A percentile compares a stretch with the other conserved stretches of the same genome.
Conservation (phyloP, 2,797 vertebrate species). For the Otus scops region DNA sequence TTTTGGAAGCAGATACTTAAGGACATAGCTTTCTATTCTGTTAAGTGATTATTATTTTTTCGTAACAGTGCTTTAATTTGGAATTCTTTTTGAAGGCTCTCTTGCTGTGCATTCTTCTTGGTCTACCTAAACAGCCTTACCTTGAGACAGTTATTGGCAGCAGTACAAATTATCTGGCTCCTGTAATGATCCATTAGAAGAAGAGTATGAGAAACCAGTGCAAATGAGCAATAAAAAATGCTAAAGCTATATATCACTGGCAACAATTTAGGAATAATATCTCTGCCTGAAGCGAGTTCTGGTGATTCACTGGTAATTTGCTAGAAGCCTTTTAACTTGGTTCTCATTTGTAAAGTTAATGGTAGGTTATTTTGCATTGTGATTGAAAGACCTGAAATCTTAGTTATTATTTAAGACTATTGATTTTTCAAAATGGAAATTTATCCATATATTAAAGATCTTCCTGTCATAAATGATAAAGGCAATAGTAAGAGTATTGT, state of each 20-base stretch:
- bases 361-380: constrained; percentile 40
- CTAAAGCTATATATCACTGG: constrained; percentile 32
- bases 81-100: background rate
- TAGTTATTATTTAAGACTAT: constrained; percentile 53
- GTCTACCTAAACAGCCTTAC: constrained; percentile 31
- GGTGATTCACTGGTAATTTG: constrained; percentile 63
- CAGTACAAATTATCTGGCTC: constrained; percentile 37
- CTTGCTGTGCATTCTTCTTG: background rate
- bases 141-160: constrained; percentile 54
- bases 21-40: background rate
- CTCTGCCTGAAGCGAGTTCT: constrained; percentile 50
- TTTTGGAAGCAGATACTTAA: background rate
- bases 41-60: background rate
- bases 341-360: constrained; percentile 67
- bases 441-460: constrained; percentile 1
- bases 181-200: constrained; percentile 59
- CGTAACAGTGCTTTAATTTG: background rate
- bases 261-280: constrained; percentile 52
- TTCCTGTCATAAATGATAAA: constrained; percentile 3
- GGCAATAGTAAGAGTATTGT: background rate
- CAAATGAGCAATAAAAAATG: constrained; percentile 52
- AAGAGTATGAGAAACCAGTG: constrained; percentile 38
- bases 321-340: constrained; percentile 62
- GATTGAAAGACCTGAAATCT: constrained; percentile 52
- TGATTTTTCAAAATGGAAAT: constrained; percentile 36